phyloP scores from a whole-genome alignment of 2,797 vertebrate genomes.

The Peromyscus eremicus region DNA sequence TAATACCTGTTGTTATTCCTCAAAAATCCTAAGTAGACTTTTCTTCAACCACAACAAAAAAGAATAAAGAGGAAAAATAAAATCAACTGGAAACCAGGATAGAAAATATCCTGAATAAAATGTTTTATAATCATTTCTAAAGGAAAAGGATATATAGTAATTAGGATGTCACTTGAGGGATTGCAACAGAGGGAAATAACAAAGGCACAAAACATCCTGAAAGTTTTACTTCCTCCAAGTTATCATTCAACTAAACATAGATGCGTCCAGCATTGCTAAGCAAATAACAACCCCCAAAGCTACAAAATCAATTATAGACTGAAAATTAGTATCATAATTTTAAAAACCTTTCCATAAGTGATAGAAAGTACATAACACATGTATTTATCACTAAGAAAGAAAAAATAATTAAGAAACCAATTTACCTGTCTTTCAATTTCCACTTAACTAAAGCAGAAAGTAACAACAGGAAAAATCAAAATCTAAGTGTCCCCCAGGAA shows the following conservation, averaged over 20 bases:
- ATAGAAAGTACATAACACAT: not conserved
- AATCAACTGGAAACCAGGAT: not conserved
- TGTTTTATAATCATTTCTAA: not conserved
- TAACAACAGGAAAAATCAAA: not conserved
- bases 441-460: too few species aligned
- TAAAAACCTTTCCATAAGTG: not conserved
- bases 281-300: too few species aligned
- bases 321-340: not conserved
- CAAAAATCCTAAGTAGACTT: not conserved
- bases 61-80: not conserved
- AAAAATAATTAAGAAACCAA: not conserved
- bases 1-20: not conserved
- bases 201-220: not conserved
- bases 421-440: not conserved
- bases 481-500: not conserved
- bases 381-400: not conserved
- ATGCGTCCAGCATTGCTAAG: not conserved
- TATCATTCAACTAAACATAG: too few species aligned
- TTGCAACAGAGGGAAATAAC: not conserved
- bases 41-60: not conserved
- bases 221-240: not conserved
- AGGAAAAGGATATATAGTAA: not conserved
- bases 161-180: not conserved
- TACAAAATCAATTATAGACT: not conserved
- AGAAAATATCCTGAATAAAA: not conserved